Conservation (phyloP, 2,797 vertebrate species). For the Paratrypauchen microcephalus region DNA sequence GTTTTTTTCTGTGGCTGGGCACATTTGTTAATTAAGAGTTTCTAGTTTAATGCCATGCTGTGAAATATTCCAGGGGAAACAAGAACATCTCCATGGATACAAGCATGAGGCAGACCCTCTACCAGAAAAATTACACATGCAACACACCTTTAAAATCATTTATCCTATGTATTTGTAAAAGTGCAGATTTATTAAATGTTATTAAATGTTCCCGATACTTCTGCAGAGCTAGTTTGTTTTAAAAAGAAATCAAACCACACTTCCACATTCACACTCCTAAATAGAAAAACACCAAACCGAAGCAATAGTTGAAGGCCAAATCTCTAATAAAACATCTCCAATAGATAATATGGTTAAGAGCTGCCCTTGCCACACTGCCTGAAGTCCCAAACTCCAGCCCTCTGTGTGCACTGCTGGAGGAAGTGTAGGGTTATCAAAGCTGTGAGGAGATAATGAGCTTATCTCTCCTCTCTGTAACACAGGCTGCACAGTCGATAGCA, state of each 20-base stretch:
- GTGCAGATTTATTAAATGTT: not conserved
- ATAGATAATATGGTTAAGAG: not conserved
- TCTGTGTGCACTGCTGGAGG: slow-evolving; percentile 11
- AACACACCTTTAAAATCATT: no score
- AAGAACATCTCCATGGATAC: no score
- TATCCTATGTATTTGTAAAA: no score
- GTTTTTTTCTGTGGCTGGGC: no score
- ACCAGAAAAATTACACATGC: no score
- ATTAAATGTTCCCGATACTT: not conserved
- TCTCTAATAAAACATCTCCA: not conserved
- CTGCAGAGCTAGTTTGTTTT: no score
- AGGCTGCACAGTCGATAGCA: slow-evolving; percentile 26
- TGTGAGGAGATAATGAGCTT: slow-evolving; percentile 34
- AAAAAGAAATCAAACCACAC: not conserved
- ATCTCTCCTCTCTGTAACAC: slow-evolving; percentile 36
- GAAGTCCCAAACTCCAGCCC: slow-evolving; percentile 4
- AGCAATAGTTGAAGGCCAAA: not conserved
- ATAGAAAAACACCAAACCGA: not conserved
- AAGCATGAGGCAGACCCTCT: no score
- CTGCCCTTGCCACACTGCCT: not conserved
- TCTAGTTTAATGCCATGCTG: no score
- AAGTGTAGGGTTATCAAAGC: slow-evolving; percentile 24
- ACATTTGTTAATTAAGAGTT: no score
- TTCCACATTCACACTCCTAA: not conserved
- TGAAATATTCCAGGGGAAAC: no score